Percentiles rank a stretch among this genome's conserved stretches.
Conservation (phyloP, 2,113 vertebrate species). For the Vidua chalybeata region DNA sequence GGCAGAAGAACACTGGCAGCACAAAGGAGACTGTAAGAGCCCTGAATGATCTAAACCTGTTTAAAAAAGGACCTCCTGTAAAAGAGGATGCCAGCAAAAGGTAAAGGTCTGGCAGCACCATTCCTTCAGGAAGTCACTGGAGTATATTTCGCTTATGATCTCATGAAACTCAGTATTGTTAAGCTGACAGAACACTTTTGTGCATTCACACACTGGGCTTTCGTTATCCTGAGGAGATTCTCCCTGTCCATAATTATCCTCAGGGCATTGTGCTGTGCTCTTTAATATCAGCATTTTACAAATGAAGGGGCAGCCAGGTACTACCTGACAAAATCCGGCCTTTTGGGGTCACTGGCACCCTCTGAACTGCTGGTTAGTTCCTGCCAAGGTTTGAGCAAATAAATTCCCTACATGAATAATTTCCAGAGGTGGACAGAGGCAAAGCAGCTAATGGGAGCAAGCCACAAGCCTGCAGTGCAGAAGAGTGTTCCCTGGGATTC, state of each 20-base stretch:
- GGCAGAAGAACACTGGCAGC: background rate
- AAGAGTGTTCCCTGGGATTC: background rate
- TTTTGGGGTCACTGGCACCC: background rate
- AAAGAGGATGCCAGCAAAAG: constrained; percentile 56
- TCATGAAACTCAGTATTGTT: background rate
- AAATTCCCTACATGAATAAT: background rate
- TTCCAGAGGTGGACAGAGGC: background rate
- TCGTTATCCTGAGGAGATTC: background rate
- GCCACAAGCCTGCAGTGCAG: background rate
- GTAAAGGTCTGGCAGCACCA: constrained; percentile 46
- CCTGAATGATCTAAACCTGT: constrained; percentile 62
- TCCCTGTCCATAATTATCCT: background rate
- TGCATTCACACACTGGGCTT: background rate
- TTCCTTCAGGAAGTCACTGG: background rate
- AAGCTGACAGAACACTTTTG: background rate
- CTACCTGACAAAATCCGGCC: background rate
- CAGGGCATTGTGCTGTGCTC: background rate
- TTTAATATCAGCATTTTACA: background rate
- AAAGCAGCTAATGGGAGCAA: background rate
- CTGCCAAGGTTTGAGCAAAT: background rate
- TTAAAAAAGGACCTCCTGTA: constrained; percentile 19
- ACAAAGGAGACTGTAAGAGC: background rate
- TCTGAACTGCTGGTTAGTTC: background rate
- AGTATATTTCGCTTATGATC: background rate
- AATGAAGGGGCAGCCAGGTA: background rate